phyloP scores from a whole-genome alignment of 1,140 invertebrate species.

The Laodelphax striatellus region DNA sequence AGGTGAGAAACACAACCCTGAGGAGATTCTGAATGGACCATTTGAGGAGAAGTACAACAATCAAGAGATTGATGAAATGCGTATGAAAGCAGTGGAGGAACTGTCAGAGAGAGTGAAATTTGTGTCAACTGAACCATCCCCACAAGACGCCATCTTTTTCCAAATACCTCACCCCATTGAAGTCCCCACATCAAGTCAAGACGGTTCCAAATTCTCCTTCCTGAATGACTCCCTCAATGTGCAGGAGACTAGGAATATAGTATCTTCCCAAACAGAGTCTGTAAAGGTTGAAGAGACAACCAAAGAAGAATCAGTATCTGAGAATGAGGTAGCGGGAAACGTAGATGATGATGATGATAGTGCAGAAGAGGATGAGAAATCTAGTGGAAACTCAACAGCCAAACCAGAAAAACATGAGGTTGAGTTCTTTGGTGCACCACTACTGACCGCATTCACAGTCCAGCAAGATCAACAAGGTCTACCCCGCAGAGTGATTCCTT shows the following conservation, averaged over 20 bases:
- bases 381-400: conserved; percentile 5
- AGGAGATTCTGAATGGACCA: neutral
- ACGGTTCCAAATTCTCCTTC: neutral
- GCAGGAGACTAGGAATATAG: conserved; percentile 12
- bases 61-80: neutral
- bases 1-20: neutral
- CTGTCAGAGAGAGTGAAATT: neutral
- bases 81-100: neutral
- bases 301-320: conserved; percentile 4
- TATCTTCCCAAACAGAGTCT: neutral
- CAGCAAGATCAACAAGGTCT: conserved; percentile 63
- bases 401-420: conserved; percentile 38
- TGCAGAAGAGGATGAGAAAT: conserved; percentile 40
- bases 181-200: neutral
- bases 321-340: neutral
- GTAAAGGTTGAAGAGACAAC: neutral
- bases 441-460: conserved; percentile 71
- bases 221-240: conserved; percentile 6
- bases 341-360: conserved; percentile 36
- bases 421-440: conserved; percentile 63
- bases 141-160: conserved; percentile 12
- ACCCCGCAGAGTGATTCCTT: conserved; percentile 61
- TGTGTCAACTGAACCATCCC: conserved; percentile 5
- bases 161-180: conserved; percentile 12
- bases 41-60: neutral